These are phyloP conservation scores for Malacoraja senta DNA, from an alignment of 2,797 vertebrate species.

Conservation along the genomic window DNA sequence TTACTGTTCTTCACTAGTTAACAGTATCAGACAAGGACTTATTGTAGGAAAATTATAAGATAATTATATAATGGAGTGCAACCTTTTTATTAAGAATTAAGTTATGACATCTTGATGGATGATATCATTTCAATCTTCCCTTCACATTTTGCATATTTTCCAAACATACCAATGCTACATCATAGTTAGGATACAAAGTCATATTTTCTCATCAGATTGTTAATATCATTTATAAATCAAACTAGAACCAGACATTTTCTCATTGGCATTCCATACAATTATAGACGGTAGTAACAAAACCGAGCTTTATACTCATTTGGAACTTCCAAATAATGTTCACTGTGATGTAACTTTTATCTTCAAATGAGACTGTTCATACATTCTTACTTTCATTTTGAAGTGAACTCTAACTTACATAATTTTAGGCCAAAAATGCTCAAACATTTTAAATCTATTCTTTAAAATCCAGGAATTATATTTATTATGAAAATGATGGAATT, in stretches of 20 bases:
- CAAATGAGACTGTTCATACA: not conserved
- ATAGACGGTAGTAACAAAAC: not conserved
- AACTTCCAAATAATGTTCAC: not conserved
- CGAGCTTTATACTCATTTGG: not conserved
- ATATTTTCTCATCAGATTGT: not conserved
- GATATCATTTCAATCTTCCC: not conserved
- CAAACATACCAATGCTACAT: not conserved
- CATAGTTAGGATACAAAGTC: not conserved
- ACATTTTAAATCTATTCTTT: too few species aligned
- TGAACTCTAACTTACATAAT: not conserved
- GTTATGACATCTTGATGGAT: not conserved
- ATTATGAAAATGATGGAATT: not conserved
- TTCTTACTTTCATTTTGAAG: not conserved
- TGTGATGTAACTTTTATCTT: not conserved
- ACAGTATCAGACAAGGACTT: not conserved
- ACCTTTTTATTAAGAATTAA: not conserved
- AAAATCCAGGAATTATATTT: not conserved
- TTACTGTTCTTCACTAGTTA: not conserved
- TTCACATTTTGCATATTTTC: not conserved
- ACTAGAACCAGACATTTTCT: not conserved
- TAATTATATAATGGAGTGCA: not conserved
- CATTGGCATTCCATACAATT: not conserved
- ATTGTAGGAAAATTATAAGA: not conserved
- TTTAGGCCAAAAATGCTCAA: not conserved
- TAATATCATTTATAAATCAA: not conserved